Evolutionary conservation across 2,113 vertebrate species (phyloP).

Genomic region (Pithys albifrons): DNA sequence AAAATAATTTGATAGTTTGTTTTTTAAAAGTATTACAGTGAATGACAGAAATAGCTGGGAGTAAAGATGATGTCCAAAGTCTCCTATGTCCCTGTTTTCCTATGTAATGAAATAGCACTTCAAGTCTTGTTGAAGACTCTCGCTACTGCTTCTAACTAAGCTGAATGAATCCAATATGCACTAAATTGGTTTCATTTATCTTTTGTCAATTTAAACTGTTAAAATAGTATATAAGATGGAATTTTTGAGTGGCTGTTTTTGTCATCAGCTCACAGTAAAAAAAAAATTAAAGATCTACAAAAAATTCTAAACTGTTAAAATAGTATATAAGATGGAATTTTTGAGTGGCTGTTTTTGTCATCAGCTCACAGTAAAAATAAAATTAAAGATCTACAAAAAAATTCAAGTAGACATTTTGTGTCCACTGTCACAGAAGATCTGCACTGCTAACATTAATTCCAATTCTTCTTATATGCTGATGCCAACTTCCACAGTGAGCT

Average conservation of each 20-base stretch:
- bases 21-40: background rate
- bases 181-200: background rate
- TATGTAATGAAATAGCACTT: background rate
- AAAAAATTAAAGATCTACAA: background rate
- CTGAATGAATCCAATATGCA: background rate
- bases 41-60: background rate
- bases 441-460: background rate
- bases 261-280: background rate
- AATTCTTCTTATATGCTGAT: background rate
- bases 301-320: constrained; percentile 5
- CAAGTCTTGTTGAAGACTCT: background rate
- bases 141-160: background rate
- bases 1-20: background rate
- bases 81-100: background rate
- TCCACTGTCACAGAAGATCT: background rate
- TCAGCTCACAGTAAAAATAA: background rate
- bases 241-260: background rate
- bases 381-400: background rate
- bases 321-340: background rate
- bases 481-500: background rate
- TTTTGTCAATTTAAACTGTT: background rate
- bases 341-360: background rate
- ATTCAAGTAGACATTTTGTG: background rate
- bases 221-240: background rate
- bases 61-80: background rate